These are phyloP conservation scores for Prionailurus bengalensis DNA, from an alignment of 2,113 vertebrate genomes.

Conservation along the genomic window DNA sequence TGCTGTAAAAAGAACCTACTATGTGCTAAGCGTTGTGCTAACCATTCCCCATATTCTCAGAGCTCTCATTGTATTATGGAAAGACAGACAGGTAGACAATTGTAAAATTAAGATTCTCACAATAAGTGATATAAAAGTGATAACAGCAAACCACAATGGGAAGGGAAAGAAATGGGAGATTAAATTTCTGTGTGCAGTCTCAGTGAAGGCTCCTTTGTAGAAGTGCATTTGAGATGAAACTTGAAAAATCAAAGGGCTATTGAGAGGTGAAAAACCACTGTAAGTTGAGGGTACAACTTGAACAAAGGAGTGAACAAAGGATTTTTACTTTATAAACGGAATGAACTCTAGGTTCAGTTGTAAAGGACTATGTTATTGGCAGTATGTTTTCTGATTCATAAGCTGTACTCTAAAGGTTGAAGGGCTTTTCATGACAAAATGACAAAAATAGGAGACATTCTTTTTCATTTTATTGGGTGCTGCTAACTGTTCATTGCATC, in stretches of 20 bases:
- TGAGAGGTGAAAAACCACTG: background rate
- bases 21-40: background rate
- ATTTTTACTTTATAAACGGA: constrained; percentile 14
- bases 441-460: background rate
- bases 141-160: background rate
- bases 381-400: background rate
- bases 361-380: background rate
- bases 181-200: background rate
- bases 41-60: background rate
- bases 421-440: background rate
- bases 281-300: background rate
- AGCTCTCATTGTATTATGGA: background rate
- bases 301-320: background rate
- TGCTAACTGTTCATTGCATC: background rate
- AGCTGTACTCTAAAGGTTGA: background rate
- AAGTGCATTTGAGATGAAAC: background rate
- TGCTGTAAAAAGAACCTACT: background rate
- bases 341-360: background rate
- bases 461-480: no score
- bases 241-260: background rate
- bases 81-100: background rate
- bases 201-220: background rate
- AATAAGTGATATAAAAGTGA: background rate
- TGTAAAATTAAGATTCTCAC: background rate
- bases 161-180: background rate